Evolutionary conservation across 2,888 invertebrate genomes (phyloP).

Genomic region (Pristionchus maxplancki): DNA sequence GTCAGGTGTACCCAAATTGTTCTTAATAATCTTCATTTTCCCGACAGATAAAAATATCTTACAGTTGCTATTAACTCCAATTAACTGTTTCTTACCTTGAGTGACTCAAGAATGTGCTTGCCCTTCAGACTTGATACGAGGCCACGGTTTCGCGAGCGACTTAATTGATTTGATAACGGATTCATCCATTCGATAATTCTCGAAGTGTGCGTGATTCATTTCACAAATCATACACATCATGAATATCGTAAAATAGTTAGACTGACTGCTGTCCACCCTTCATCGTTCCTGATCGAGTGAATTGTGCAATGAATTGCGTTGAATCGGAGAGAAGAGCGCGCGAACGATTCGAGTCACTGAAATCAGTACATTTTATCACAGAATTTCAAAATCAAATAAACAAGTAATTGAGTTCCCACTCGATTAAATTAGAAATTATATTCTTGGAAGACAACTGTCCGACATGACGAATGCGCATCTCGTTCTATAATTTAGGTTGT

Average conservation of each 20-base stretch:
- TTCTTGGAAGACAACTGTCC: conserved; percentile 71
- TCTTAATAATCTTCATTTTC: no score
- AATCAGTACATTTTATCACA: conserved; percentile 50
- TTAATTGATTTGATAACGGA: no score
- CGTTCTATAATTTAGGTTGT: not conserved
- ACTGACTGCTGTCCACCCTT: conserved; percentile 54
- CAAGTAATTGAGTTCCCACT: conserved; percentile 57
- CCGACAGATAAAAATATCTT: no score
- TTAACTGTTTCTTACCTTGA: conserved; percentile 53
- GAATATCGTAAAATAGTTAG: no score
- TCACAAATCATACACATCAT: no score
- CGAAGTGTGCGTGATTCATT: no score
- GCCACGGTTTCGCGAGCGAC: conserved; percentile 60
- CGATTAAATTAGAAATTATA: conserved; percentile 71
- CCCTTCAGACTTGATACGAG: conserved; percentile 63
- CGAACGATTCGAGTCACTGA: conserved; percentile 75
- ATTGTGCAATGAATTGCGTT: conserved; percentile 71
- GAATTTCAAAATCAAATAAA: not conserved
- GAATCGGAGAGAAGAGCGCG: conserved; percentile 76
- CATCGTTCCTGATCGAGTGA: conserved; percentile 58
- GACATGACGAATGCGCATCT: conserved; percentile 70
- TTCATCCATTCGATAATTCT: no score
- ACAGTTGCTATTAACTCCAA: no score
- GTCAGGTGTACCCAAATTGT: no score
- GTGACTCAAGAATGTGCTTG: conserved; percentile 62